Base-by-base conservation (phyloP, 2,797 vertebrate genomes). In the Chaetophractus vellerosus region DNA sequence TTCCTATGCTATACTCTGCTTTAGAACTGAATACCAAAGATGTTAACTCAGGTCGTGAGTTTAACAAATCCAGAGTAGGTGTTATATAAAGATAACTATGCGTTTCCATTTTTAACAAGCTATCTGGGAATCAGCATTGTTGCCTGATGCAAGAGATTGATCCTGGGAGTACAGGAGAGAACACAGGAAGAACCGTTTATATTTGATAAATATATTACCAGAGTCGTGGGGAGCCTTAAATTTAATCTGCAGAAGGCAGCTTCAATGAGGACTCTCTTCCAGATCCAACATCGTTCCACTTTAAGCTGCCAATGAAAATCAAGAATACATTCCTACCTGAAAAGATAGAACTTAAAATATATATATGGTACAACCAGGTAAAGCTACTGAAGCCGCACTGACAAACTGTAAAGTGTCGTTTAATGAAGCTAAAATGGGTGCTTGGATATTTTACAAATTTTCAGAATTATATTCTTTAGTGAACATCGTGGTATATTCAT, bases 81-180 rank as follows among this genome's bases (percentile, higher is more conserved):
- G 36, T 26, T 91, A 19, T 71, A 41, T 72, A 61, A 93, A 80
- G 48, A 80, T 93, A 72, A 93, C 28, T 23, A 24, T 94, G 41
- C 6, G 55, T 81, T 95, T 95, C n/a, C 61, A 3, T 74, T 87
- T 87, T 96, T 92, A 80, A 96, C 36, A 93, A 48, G 68, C 84
- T 41, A 61, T 52, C 55, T 41, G 63, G 80, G 59, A 83, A 75
- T 91, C 75, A 87, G 36, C 33, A 85, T 38, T 93, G 33, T 59
- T 85, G 28, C 48, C 88, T 89, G 33, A 68, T 89, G 19, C 19
- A 19, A 85, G 63, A 80, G 41, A 86, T 15, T 74, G 28, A 79
- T 80, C 66, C 66, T 75, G n/a, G 12, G 31, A 89, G 9, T 78
- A 26, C 24, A 41, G 57, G 19, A 76, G 33, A 74, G 14, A 91